These are phyloP conservation scores for Phrynosoma blainvillii DNA, from an alignment of 2,113 vertebrate genomes.

Conservation along the genomic window DNA sequence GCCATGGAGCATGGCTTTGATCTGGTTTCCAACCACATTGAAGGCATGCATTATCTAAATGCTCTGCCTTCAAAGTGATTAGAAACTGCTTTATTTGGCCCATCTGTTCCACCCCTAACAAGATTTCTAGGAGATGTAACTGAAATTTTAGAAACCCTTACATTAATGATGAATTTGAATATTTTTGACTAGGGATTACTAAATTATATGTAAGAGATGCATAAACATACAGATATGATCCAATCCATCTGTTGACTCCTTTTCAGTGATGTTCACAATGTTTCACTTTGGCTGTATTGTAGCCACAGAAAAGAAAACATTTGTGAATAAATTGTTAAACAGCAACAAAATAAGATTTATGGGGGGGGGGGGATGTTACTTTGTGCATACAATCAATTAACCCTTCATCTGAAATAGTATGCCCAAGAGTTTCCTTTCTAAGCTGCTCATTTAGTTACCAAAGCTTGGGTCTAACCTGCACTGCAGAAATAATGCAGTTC, in stretches of 20 bases:
- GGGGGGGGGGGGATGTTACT: fast-evolving
- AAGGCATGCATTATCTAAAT: too few relatives aligned
- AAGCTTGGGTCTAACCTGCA: too few relatives aligned
- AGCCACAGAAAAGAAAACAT: background rate
- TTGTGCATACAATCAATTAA: fast-evolving
- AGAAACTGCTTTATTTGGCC: too few relatives aligned
- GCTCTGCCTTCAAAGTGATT: too few relatives aligned
- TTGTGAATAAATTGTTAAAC: background rate
- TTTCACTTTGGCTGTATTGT: background rate
- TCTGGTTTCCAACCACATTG: too few relatives aligned
- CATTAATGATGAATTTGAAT: background rate
- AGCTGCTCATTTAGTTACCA: background rate
- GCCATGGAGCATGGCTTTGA: too few relatives aligned
- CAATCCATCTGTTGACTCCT: background rate
- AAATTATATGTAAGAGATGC: background rate
- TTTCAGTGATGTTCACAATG: background rate
- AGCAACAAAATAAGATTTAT: fast-evolving
- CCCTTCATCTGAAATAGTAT: fast-evolving
- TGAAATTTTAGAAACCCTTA: background rate
- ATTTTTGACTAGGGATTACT: background rate
- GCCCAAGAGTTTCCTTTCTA: fast-evolving
- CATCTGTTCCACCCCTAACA: background rate
- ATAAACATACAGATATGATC: background rate
- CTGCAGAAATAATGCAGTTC: too few relatives aligned
- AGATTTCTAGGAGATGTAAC: background rate